Evolutionary conservation across 2,888 invertebrate genomes (phyloP), one percentile per base, ranked within the genome.

Genomic region (Acronicta psi): DNA sequence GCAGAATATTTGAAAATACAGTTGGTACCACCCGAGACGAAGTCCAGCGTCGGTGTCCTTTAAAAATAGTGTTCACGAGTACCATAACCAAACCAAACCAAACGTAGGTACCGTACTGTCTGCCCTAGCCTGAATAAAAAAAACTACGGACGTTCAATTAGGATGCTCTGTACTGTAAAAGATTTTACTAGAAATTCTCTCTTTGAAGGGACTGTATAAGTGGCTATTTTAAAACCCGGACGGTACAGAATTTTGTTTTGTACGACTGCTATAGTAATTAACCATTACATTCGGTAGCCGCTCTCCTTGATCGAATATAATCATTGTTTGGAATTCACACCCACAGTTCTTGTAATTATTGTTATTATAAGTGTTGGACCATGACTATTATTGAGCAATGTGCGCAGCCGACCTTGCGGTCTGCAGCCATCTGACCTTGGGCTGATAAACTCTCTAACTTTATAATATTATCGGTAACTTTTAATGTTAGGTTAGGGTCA

Each of bases 301-400:
- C 41, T 41, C 41, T 20, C 29, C 25, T 57, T 53, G 57, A 52
- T 57, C 29, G 34, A 37, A 29, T 13, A 16, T 34, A 50, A 73
- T 63, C 36, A 45, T 61, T 59, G 59, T 47, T 72, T 49, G 16
- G 40, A 50, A 41, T 60, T 60, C 53, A 50, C 51, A 53, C 43
- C 31, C 38, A 55, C 44, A 51, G 14, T 64, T 56, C 49, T 58
- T 40, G 31, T 63, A 63, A 62, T 65, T 63, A 46, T 72, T 67
- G 43, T 73, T 67, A 63, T 67, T 69, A 60, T 56, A 77, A 55
- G 66, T 59, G 60, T 53, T 71, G 73, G 67, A 73, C 72, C 72
- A 65, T 75, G 75, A 77, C 67, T 64, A 53, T 56, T 51, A 71
- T 81, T 81, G 60, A 59, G 75, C 65, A 79, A 79, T 62, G 37